These are phyloP conservation scores for Tuta absoluta DNA, from an alignment of 2,888 invertebrate genomes.

Conservation along the genomic window DNA sequence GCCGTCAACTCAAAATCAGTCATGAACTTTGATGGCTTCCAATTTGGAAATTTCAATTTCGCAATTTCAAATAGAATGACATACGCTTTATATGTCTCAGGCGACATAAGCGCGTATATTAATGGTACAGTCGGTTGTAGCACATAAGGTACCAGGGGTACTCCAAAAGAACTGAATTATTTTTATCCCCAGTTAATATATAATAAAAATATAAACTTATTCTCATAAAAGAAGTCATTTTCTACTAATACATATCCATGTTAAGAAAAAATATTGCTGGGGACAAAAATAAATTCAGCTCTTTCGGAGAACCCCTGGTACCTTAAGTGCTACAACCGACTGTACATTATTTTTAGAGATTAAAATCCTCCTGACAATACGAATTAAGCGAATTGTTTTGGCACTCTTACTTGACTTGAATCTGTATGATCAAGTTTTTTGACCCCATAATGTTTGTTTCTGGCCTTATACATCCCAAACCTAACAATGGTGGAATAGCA, in stretches of 20 bases:
- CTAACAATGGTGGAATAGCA: constrained; percentile 5
- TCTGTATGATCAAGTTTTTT: background rate
- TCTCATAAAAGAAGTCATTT: too few species aligned
- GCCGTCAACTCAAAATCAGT: constrained; percentile 27
- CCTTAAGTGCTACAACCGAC: too few species aligned
- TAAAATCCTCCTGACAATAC: background rate
- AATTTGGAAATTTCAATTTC: constrained; percentile 24
- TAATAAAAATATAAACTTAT: too few species aligned
- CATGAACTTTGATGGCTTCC: constrained; percentile 25
- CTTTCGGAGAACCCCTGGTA: too few species aligned
- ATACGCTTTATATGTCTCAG: background rate
- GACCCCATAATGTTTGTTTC: background rate
- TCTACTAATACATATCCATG: too few species aligned
- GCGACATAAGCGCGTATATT: constrained; percentile 27
- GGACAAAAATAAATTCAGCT: too few species aligned
- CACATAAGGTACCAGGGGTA: too few species aligned
- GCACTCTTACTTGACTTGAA: background rate
- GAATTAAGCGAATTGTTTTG: background rate
- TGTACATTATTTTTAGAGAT: constrained; percentile 18
- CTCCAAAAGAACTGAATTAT: too few species aligned
- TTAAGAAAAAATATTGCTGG: too few species aligned
- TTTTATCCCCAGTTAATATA: too few species aligned
- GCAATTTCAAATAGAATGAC: background rate
- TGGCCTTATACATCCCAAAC: background rate
- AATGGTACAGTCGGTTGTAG: too few species aligned